These are phyloP conservation scores for Petrocephalus schoutedeni DNA, from an alignment of 2,797 vertebrate genomes.

Conservation along the genomic window DNA sequence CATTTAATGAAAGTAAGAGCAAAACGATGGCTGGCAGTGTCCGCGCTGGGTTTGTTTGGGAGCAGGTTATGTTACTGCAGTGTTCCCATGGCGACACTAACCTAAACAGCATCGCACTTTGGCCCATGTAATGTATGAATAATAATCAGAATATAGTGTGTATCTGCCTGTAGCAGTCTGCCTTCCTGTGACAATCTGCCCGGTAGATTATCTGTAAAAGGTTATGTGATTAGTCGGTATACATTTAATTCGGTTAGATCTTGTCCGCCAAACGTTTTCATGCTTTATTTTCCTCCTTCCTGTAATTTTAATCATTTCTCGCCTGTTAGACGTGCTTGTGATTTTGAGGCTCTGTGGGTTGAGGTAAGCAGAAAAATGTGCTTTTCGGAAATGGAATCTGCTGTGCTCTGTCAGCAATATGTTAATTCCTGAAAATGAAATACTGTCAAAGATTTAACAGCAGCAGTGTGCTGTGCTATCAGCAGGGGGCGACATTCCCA, in stretches of 20 bases:
- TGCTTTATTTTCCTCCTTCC: background rate
- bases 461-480: slow-evolving; percentile 22
- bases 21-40: background rate
- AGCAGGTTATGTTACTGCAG: background rate
- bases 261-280: background rate
- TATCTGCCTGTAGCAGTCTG: background rate
- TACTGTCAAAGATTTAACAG: background rate
- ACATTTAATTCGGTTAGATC: background rate
- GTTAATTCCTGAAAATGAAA: background rate
- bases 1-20: background rate
- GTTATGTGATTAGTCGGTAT: background rate
- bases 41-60: background rate
- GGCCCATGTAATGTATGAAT: background rate
- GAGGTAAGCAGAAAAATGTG: background rate
- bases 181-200: background rate
- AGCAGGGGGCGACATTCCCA: slow-evolving; percentile 47
- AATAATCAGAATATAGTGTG: background rate
- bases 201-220: background rate
- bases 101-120: background rate
- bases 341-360: background rate
- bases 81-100: background rate
- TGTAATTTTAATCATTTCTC: background rate
- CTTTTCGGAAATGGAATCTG: background rate
- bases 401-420: background rate
- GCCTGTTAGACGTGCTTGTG: background rate